phyloP scores from a whole-genome alignment of 2,113 vertebrate species.

The Leucopsar rothschildi region DNA sequence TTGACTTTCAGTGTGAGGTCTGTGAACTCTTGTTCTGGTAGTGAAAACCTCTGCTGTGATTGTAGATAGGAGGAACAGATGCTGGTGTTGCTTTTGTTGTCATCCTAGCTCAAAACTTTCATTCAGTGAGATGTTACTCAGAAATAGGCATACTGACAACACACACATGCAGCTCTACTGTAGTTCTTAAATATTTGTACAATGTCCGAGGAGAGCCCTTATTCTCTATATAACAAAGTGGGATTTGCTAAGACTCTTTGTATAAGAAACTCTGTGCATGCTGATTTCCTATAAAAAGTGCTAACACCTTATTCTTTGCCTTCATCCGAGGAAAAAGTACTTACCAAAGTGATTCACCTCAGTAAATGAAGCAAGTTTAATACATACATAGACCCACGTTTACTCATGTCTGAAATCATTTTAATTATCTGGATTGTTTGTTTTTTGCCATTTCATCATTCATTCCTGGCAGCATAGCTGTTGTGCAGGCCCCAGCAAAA shows the following conservation, averaged over 20 bases:
- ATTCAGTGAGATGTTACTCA: neutral
- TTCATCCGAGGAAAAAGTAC: neutral
- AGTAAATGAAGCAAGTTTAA: neutral
- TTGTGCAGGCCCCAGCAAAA: neutral
- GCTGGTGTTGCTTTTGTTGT: neutral
- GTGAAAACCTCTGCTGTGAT: neutral
- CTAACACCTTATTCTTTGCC: neutral
- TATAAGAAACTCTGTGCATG: neutral
- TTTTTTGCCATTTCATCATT: neutral
- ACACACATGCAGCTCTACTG: neutral
- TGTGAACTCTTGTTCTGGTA: neutral
- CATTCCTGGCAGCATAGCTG: neutral
- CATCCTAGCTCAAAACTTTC: neutral
- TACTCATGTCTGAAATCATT: constrained; percentile 34
- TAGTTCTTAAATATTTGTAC: neutral
- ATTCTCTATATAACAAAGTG: neutral
- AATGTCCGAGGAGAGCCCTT: neutral
- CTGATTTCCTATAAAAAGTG: neutral
- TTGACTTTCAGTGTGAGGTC: neutral
- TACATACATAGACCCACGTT: neutral
- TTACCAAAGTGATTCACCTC: constrained; percentile 1
- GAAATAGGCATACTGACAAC: neutral
- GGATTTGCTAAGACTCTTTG: neutral
- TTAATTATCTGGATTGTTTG: constrained; percentile 23
- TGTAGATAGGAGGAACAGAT: neutral